Percentiles rank a stretch among this genome's conserved stretches.
Evolutionary conservation across 2,113 vertebrate species (phyloP).

Genomic region (Cyrtonyx montezumae): DNA sequence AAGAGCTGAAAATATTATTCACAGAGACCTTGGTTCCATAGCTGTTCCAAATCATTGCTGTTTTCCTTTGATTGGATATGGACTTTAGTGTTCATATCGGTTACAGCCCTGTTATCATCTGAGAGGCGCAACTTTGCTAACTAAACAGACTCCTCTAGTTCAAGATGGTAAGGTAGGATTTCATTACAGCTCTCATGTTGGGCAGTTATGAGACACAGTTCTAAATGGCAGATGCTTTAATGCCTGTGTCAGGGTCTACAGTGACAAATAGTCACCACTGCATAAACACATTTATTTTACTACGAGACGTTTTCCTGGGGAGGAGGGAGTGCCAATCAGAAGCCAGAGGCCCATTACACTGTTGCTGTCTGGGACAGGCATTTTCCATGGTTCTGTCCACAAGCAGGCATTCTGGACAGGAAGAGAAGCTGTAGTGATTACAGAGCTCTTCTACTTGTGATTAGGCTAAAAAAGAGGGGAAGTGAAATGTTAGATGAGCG

Average conservation of each 20-base stretch:
- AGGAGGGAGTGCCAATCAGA: constrained; percentile 32
- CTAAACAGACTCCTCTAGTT: constrained; percentile 76
- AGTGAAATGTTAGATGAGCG: background rate
- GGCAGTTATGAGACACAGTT: constrained; percentile 76
- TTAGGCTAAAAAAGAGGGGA: background rate
- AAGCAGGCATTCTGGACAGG: background rate
- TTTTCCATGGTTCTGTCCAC: constrained; percentile 1
- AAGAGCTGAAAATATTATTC: constrained; percentile 16
- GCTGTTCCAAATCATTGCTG: constrained; percentile 63
- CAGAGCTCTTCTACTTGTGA: background rate
- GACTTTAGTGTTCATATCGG: constrained; percentile 69
- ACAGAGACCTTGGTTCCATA: background rate
- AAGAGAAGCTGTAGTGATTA: background rate
- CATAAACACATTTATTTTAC: constrained; percentile 81
- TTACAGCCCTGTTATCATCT: constrained; percentile 57
- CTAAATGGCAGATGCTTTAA: constrained; percentile 76
- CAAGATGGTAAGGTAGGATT: constrained; percentile 69
- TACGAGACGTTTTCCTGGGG: constrained; percentile 46
- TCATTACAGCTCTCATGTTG: constrained; percentile 76
- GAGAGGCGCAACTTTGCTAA: constrained; percentile 73
- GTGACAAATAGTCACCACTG: constrained; percentile 83
- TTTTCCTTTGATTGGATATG: constrained; percentile 66
- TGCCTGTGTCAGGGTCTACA: constrained; percentile 71
- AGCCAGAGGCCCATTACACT: background rate
- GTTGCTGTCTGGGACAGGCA: constrained; percentile 6